phyloP scores from a whole-genome alignment of 2,888 invertebrate species.

The Taenaris catops region DNA sequence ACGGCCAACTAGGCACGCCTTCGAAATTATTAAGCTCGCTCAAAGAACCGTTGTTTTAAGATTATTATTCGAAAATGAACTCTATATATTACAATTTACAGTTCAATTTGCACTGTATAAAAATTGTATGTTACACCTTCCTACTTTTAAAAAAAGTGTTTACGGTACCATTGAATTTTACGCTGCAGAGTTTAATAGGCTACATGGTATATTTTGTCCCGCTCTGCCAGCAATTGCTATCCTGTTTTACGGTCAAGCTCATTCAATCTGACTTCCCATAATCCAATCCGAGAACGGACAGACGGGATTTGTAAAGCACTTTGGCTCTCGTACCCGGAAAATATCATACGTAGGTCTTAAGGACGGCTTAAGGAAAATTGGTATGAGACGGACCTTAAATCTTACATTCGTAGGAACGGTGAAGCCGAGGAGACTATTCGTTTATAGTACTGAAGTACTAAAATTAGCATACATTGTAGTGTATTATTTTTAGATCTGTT shows the following conservation, averaged over 20 bases:
- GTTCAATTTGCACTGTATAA: conserved; percentile 21
- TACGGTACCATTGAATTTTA: conserved; percentile 69
- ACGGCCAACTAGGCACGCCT: conserved; percentile 73
- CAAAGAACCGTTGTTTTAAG: conserved; percentile 29
- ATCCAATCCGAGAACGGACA: conserved; percentile 58
- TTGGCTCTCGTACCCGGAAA: conserved; percentile 40
- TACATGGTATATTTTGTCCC: conserved; percentile 25
- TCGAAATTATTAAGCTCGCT: conserved; percentile 71
- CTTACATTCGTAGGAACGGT: conserved; percentile 22
- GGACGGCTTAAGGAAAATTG: conserved; percentile 47
- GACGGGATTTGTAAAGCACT: conserved; percentile 53
- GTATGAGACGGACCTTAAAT: conserved; percentile 33
- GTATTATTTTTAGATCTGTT: too few relatives aligned
- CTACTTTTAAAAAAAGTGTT: conserved; percentile 48
- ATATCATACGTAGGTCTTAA: conserved; percentile 48
- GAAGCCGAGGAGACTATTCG: too few relatives aligned
- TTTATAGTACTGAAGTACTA: too few relatives aligned
- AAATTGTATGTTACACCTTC: conserved; percentile 32
- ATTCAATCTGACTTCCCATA: conserved; percentile 59
- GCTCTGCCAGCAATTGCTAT: conserved; percentile 28
- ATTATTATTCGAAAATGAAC: conserved; percentile 26
- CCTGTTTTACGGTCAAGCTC: conserved; percentile 44
- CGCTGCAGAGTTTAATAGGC: conserved; percentile 58
- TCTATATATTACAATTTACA: conserved; percentile 16
- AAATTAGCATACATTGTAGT: too few relatives aligned